Evolutionary conservation across 2,888 invertebrate genomes (phyloP).

Genomic region (Meiosimyza platycephala): DNA sequence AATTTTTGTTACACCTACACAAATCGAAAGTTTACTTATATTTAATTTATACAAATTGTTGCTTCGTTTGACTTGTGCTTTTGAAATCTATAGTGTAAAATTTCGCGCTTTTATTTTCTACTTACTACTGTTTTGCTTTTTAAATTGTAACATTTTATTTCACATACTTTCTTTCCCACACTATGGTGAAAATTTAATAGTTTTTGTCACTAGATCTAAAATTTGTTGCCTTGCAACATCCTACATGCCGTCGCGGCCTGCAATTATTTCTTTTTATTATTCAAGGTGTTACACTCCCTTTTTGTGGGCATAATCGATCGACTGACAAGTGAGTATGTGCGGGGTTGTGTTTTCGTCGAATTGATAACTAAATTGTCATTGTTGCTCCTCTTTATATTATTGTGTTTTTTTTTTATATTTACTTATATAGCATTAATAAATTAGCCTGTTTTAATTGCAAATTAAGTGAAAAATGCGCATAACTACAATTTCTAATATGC

Average conservation of each 20-base stretch:
- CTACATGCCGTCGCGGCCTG: neutral
- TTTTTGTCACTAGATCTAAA: too few relatives aligned
- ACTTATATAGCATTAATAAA: conserved; percentile 9
- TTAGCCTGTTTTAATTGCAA: conserved; percentile 7
- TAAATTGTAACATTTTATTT: too few relatives aligned
- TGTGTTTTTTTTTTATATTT: neutral
- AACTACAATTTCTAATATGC: too few relatives aligned
- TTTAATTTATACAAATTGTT: too few relatives aligned
- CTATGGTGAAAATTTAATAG: too few relatives aligned
- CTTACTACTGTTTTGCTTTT: too few relatives aligned
- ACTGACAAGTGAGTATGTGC: neutral
- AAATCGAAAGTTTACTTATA: too few relatives aligned
- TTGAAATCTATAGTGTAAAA: too few relatives aligned
- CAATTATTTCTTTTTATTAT: neutral
- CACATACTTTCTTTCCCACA: too few relatives aligned
- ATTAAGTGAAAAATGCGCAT: neutral
- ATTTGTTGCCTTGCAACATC: neutral
- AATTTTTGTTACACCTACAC: too few relatives aligned
- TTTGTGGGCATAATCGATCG: neutral
- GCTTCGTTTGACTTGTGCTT: too few relatives aligned
- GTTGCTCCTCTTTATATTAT: neutral
- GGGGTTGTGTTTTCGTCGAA: neutral
- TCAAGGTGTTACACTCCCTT: neutral
- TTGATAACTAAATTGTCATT: neutral
- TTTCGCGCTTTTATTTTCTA: too few relatives aligned